Evolutionary conservation across 2,113 vertebrate species (phyloP).

Genomic region (Alosa alosa): DNA sequence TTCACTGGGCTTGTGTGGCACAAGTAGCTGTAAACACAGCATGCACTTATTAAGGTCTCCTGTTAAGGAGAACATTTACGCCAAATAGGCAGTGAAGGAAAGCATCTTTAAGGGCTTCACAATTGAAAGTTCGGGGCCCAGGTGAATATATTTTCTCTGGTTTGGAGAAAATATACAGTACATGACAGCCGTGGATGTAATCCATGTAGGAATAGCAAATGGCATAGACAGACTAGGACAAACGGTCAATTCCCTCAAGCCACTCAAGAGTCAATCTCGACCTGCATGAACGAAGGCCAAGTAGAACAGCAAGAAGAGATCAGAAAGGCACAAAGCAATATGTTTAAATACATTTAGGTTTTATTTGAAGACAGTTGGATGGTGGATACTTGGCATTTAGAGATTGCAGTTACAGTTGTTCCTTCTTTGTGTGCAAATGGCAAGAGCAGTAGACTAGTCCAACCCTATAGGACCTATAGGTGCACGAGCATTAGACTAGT

Average conservation of each 20-base stretch:
- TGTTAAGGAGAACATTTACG: neutral
- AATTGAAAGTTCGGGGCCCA: no score
- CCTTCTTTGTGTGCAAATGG: slow-evolving; percentile 51
- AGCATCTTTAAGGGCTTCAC: no score
- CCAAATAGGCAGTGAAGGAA: neutral
- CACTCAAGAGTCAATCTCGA: neutral
- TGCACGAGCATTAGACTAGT: slow-evolving; percentile 46
- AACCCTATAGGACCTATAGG: no score
- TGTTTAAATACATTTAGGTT: slow-evolving; percentile 64
- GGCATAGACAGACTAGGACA: no score
- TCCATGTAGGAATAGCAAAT: no score
- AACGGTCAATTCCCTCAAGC: no score
- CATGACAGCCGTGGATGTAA: no score
- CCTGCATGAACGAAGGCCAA: neutral
- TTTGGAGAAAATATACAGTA: no score
- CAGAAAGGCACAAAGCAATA: neutral
- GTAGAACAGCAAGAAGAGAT: neutral
- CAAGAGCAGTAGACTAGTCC: slow-evolving; percentile 48
- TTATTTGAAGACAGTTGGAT: slow-evolving; percentile 68
- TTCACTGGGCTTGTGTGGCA: neutral
- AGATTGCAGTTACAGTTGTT: slow-evolving; percentile 54
- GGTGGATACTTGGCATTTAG: slow-evolving; percentile 59
- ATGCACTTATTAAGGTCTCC: neutral
- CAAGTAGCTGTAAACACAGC: neutral
- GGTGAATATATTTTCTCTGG: no score